A percentile compares a stretch with the other conserved stretches of the same genome.
Evolutionary conservation across 2,888 invertebrate genomes (phyloP).

Genomic region (Nymphalis c-album): DNA sequence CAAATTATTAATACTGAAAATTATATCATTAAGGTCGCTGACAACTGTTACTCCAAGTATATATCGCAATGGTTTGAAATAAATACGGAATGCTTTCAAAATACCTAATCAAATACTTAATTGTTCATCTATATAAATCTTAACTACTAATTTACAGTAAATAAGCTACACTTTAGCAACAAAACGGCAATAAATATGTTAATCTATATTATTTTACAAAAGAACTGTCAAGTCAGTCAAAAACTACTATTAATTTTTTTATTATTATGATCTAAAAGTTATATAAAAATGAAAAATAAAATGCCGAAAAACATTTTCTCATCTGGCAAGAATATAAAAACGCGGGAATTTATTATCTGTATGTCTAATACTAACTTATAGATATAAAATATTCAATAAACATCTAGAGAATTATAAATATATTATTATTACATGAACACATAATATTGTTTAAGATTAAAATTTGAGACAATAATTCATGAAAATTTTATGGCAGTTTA

Average conservation of each 20-base stretch:
- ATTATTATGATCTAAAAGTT: slow-evolving; percentile 14
- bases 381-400: slow-evolving; percentile 40
- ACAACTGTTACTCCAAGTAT: slow-evolving; percentile 24
- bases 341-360: slow-evolving; percentile 10
- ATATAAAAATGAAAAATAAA: slow-evolving; percentile 15
- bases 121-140: slow-evolving; percentile 41
- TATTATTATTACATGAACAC: slow-evolving; percentile 52
- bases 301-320: slow-evolving; percentile 19
- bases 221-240: slow-evolving; percentile 44
- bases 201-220: slow-evolving; percentile 47
- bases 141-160: slow-evolving; percentile 55
- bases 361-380: slow-evolving; percentile 27
- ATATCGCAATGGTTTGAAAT: slow-evolving; percentile 45
- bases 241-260: slow-evolving; percentile 19
- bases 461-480: slow-evolving; percentile 13
- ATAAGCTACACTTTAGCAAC: slow-evolving; percentile 49
- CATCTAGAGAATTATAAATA: slow-evolving; percentile 49
- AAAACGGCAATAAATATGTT: slow-evolving; percentile 53
- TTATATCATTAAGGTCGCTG: slow-evolving; percentile 23
- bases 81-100: slow-evolving; percentile 54
- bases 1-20: slow-evolving; percentile 36
- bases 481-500: slow-evolving; percentile 27
- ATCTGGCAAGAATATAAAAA: slow-evolving; percentile 38
- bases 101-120: slow-evolving; percentile 39
- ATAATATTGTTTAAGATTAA: slow-evolving; percentile 41